These are phyloP conservation scores for Takifugu rubripes DNA, from an alignment of 2,797 vertebrate genomes.

Conservation along the genomic window DNA sequence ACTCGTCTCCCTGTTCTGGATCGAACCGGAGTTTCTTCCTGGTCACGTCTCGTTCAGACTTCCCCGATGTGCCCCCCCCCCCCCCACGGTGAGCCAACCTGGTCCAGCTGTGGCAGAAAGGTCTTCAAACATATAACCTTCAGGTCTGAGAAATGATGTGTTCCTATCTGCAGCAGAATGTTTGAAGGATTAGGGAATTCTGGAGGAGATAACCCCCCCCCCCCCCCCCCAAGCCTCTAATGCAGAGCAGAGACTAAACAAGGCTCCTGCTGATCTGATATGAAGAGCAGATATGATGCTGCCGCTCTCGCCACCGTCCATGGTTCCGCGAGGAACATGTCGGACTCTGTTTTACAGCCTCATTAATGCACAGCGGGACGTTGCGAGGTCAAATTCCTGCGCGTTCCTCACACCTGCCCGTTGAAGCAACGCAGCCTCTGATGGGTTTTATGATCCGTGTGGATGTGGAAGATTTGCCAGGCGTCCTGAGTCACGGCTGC, in stretches of 20 bases:
- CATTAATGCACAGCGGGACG: no score
- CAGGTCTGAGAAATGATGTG: conserved; percentile 4
- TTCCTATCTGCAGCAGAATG: conserved; percentile 14
- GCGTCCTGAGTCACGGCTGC: conserved; percentile 33
- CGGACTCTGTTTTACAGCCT: no score
- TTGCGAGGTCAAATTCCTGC: conserved; percentile 14
- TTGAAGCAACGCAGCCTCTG: neutral
- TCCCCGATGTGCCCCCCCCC: no score
- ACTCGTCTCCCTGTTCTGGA: no score
- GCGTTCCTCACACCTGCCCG: conserved; percentile 25
- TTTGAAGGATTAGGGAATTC: conserved; percentile 45
- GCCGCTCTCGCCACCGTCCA: no score
- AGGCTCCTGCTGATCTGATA: conserved; percentile 31
- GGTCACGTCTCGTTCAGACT: no score
- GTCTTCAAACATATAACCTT: no score
- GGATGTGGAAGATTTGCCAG: conserved; percentile 21
- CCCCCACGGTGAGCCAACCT: no score
- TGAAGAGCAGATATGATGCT: conserved; percentile 16
- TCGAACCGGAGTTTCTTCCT: no score
- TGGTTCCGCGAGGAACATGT: no score
- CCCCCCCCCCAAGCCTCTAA: conserved; percentile 47
- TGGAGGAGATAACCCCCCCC: conserved; percentile 41
- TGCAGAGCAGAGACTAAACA: conserved; percentile 61
- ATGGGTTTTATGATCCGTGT: conserved; percentile 14
- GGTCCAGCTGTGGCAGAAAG: no score